Evolutionary conservation across 2,888 invertebrate species (phyloP).

Genomic region (Morpho helenor): DNA sequence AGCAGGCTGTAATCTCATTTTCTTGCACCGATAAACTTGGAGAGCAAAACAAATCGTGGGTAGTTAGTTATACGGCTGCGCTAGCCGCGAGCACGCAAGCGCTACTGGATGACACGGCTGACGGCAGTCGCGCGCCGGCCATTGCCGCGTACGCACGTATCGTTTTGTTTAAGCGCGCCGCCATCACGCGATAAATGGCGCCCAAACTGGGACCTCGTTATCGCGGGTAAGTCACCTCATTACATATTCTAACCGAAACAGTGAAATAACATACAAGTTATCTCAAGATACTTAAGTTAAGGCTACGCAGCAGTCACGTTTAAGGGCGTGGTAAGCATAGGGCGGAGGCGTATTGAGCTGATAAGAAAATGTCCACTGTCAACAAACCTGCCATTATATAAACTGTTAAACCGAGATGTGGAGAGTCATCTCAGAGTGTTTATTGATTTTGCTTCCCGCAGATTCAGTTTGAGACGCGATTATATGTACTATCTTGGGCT

Average conservation of each 20-base stretch:
- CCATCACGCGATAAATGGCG: conserved; percentile 71
- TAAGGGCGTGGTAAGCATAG: conserved; percentile 67
- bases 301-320: conserved; percentile 57
- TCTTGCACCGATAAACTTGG: conserved; percentile 44
- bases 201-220: conserved; percentile 63
- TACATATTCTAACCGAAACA: conserved; percentile 7
- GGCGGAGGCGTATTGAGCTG: conserved; percentile 58
- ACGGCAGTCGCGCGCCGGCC: conserved; percentile 65
- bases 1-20: conserved; percentile 64
- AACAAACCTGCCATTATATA: conserved; percentile 66
- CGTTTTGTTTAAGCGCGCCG: conserved; percentile 37
- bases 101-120: conserved; percentile 49
- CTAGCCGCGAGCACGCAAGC: conserved; percentile 53
- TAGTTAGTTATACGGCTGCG: conserved; percentile 60
- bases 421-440: conserved; percentile 49
- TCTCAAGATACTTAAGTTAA: conserved; percentile 19
- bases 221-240: conserved; percentile 59
- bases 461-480: conserved; percentile 38
- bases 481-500: conserved; percentile 53
- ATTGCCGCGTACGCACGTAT: conserved; percentile 49
- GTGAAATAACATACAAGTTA: conserved; percentile 3
- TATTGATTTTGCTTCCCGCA: conserved; percentile 65
- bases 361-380: conserved; percentile 72
- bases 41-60: conserved; percentile 66
- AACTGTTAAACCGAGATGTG: conserved; percentile 40